Conservation (phyloP, 2,888 invertebrate genomes). For the Apocheima hispidaria region DNA sequence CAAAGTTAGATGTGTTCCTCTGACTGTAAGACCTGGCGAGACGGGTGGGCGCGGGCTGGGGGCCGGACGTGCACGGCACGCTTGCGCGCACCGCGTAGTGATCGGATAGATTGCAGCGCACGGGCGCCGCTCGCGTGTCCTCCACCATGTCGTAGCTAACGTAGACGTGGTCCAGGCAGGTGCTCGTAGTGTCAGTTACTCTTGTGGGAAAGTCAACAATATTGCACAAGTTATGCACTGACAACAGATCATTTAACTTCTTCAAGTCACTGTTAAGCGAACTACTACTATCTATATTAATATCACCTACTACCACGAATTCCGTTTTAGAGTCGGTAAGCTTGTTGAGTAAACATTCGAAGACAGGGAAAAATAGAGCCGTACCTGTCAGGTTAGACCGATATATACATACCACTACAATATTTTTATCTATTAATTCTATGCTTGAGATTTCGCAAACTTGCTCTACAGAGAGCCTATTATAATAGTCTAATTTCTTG, state of each 20-base stretch:
- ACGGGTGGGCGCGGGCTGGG: background rate
- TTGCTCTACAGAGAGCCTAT: slow-evolving; percentile 2
- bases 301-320: background rate
- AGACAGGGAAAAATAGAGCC: background rate
- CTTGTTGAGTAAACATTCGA: slow-evolving; percentile 8
- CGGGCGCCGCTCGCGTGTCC: background rate
- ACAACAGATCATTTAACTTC: background rate
- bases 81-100: no score
- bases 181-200: background rate
- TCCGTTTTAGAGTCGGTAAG: background rate
- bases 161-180: background rate
- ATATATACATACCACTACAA: slow-evolving; percentile 16
- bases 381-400: slow-evolving; percentile 10
- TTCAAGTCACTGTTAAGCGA: background rate
- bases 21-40: background rate
- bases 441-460: slow-evolving; percentile 5
- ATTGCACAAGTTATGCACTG: no score
- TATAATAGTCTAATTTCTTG: background rate
- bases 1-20: no score
- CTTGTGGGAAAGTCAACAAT: slow-evolving; percentile 1
- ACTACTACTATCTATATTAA: background rate
- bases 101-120: background rate
- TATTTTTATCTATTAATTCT: slow-evolving; percentile 12
- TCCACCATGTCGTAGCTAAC: background rate
- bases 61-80: background rate